These are phyloP conservation scores for Anoplius nigerrimus DNA, from an alignment of 2,888 invertebrate species.

Conservation along the genomic window DNA sequence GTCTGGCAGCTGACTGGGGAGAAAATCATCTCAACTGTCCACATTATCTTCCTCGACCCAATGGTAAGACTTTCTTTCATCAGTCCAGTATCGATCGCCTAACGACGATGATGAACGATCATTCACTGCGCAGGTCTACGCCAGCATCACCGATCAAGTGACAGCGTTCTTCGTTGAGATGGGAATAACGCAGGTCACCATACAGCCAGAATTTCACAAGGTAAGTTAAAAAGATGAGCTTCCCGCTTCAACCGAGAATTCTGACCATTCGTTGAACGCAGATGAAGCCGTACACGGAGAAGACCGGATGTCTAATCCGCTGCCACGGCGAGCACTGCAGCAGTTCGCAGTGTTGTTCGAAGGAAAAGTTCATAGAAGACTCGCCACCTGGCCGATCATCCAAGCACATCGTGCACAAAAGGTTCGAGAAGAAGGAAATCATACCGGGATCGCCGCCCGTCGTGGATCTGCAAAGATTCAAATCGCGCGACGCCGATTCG, in stretches of 20 bases:
- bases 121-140: slow-evolving; percentile 74
- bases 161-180: slow-evolving; percentile 86
- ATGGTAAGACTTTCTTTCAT: slow-evolving; percentile 70
- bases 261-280: slow-evolving; percentile 28
- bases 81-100: background rate
- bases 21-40: slow-evolving; percentile 89
- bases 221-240: slow-evolving; percentile 43
- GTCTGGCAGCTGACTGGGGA: slow-evolving; percentile 91
- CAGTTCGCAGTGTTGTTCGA: slow-evolving; percentile 66
- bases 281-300: slow-evolving; percentile 59
- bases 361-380: slow-evolving; percentile 51
- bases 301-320: slow-evolving; percentile 66
- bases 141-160: slow-evolving; percentile 79
- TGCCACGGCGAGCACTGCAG: slow-evolving; percentile 68
- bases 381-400: slow-evolving; percentile 13
- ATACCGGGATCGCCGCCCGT: slow-evolving; percentile 42
- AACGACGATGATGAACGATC: background rate
- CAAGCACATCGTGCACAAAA: slow-evolving; percentile 45
- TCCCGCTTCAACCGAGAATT: background rate
- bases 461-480: slow-evolving; percentile 50
- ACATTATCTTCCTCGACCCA: slow-evolving; percentile 84
- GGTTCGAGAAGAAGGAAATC: slow-evolving; percentile 57
- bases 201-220: slow-evolving; percentile 88
- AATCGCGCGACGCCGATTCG: background rate
- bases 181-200: slow-evolving; percentile 89